Conservation (phyloP, 1,140 invertebrate genomes). For the Rhagoletis pomonella region DNA sequence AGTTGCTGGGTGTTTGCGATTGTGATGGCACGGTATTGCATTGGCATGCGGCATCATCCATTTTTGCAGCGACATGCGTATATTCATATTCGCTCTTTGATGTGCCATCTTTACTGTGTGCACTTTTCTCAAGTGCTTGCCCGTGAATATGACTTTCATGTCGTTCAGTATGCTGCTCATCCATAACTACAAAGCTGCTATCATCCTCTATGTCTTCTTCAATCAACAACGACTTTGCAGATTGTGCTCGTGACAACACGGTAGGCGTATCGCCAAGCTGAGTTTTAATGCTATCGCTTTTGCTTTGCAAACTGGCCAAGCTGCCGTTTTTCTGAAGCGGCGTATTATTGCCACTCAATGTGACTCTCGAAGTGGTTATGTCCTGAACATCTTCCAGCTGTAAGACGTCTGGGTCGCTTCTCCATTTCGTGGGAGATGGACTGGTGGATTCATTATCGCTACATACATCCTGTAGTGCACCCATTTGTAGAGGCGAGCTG, state of each 20-base stretch:
- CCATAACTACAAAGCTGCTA: constrained; percentile 68
- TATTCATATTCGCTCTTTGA: not conserved
- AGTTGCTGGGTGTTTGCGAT: not conserved
- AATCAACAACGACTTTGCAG: constrained; percentile 66
- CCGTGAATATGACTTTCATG: not conserved
- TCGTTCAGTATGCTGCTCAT: constrained; percentile 16
- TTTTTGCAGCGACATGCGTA: not conserved
- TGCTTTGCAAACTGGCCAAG: constrained; percentile 65
- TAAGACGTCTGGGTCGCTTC: constrained; percentile 37
- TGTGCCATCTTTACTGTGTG: not conserved
- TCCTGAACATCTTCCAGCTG: constrained; percentile 54
- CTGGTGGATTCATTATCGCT: constrained; percentile 51
- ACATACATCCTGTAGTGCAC: constrained; percentile 16
- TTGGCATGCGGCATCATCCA: too few relatives aligned
- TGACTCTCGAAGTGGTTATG: not conserved
- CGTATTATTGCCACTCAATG: not conserved
- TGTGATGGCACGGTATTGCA: not conserved
- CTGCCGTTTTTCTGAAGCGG: constrained; percentile 61
- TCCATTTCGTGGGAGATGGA: constrained; percentile 50
- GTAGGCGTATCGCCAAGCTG: constrained; percentile 68
- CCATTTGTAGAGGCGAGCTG: constrained; percentile 48
- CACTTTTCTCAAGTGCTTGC: not conserved
- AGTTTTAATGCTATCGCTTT: constrained; percentile 70
- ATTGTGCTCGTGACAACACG: constrained; percentile 65
- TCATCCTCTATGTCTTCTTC: constrained; percentile 70